A percentile compares a stretch with the other conserved stretches of the same genome.
phyloP scores from a whole-genome alignment of 2,113 vertebrate genomes.

The Taxidea taxus region DNA sequence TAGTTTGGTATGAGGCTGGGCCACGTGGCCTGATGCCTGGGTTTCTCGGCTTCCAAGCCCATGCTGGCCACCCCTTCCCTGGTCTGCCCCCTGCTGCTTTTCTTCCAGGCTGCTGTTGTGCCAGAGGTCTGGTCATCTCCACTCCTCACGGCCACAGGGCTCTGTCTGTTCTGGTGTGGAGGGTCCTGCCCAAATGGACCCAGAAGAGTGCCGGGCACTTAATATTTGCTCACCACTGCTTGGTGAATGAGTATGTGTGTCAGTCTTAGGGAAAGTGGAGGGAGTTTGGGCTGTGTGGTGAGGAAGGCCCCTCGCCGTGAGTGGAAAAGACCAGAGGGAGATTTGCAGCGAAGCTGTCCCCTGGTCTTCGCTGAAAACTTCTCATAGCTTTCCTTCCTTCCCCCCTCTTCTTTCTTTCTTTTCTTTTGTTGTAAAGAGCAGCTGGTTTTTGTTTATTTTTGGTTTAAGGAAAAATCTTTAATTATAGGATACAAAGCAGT shows the following conservation, averaged over 20 bases:
- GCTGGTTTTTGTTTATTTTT: neutral
- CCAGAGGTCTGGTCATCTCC: neutral
- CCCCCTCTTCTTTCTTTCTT: neutral
- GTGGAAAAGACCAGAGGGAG: neutral
- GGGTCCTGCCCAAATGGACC: neutral
- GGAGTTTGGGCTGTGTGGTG: neutral
- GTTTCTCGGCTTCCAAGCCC: neutral
- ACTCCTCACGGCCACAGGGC: neutral
- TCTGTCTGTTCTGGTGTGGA: neutral
- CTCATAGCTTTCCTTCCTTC: neutral
- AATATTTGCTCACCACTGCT: neutral
- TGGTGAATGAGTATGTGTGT: neutral
- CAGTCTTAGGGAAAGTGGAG: neutral
- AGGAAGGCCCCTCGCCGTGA: too few relatives aligned
- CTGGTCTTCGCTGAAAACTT: neutral
- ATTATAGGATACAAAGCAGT: neutral
- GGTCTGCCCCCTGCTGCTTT: neutral
- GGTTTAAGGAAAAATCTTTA: conserved; percentile 6
- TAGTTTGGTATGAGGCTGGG: neutral
- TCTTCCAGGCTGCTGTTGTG: neutral
- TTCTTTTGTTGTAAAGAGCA: neutral
- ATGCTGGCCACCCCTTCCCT: neutral
- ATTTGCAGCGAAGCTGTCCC: too few relatives aligned
- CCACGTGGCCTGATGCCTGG: neutral
- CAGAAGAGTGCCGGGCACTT: neutral